These are phyloP conservation scores for Mastomys natalensis DNA, from an alignment of 2,113 vertebrate genomes.

Conservation along the genomic window DNA sequence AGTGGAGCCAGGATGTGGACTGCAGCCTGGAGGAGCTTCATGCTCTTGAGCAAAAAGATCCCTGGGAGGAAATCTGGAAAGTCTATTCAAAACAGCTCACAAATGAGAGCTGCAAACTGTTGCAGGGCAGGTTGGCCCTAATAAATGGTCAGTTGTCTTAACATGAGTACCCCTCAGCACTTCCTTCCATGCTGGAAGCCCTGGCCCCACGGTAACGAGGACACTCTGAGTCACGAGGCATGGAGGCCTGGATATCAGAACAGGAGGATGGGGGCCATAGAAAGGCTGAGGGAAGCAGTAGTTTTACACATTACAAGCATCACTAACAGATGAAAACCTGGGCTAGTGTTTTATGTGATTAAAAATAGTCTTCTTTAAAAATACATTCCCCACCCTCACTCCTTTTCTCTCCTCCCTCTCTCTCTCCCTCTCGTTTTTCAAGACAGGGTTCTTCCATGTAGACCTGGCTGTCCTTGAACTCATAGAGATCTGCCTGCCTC, in stretches of 20 bases:
- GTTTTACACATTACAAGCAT: neutral
- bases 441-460: no score
- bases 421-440: no score
- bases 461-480: no score
- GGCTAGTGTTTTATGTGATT: neutral
- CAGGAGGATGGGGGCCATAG: neutral
- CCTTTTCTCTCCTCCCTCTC: neutral
- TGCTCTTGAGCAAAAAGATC: constrained; percentile 67
- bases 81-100: constrained; percentile 72
- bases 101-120: constrained; percentile 74
- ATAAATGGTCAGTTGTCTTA: neutral
- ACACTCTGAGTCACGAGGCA: neutral
- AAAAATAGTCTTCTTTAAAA: neutral
- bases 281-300: neutral
- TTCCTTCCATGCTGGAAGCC: neutral
- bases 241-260: neutral
- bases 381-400: neutral
- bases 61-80: constrained; percentile 70
- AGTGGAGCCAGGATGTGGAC: constrained; percentile 63
- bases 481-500: no score
- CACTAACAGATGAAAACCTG: neutral
- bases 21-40: constrained; percentile 71
- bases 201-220: neutral
- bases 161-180: neutral
- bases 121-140: constrained; percentile 54